A percentile compares a stretch with the other conserved stretches of the same genome.
phyloP scores from a whole-genome alignment of 1,140 invertebrate species.

The Portunus trituberculatus region DNA sequence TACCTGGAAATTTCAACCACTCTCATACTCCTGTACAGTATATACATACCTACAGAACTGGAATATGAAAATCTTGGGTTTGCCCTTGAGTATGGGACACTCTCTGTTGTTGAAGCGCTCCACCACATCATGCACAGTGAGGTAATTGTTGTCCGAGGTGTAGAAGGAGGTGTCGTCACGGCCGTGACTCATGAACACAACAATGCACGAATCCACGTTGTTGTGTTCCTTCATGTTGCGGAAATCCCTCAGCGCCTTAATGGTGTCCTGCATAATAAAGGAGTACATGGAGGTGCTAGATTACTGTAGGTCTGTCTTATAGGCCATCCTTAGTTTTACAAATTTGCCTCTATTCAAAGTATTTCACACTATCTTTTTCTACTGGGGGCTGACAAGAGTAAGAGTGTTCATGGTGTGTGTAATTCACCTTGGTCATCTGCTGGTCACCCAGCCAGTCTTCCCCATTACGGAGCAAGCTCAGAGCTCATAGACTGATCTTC shows the following conservation, averaged over 20 bases:
- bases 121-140: conserved; percentile 60
- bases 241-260: conserved; percentile 57
- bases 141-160: conserved; percentile 61
- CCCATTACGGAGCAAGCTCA: too few relatives aligned
- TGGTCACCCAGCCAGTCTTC: too few relatives aligned
- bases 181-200: conserved; percentile 71
- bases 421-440: too few relatives aligned
- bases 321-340: too few relatives aligned
- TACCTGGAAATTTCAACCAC: not conserved
- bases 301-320: too few relatives aligned
- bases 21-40: not conserved
- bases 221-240: not conserved
- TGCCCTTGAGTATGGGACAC: conserved; percentile 46
- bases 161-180: conserved; percentile 60
- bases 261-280: conserved; percentile 52
- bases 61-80: conserved; percentile 72
- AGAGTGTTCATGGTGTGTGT: too few relatives aligned
- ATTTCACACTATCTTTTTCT: too few relatives aligned
- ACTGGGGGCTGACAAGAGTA: too few relatives aligned
- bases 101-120: conserved; percentile 61
- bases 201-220: conserved; percentile 54
- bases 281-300: not conserved
- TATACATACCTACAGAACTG: conserved; percentile 69
- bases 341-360: too few relatives aligned
- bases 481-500: too few relatives aligned